Evolutionary conservation across 2,797 vertebrate genomes (phyloP), one percentile per base, ranked within the genome.

Genomic region (Pterois miles): DNA sequence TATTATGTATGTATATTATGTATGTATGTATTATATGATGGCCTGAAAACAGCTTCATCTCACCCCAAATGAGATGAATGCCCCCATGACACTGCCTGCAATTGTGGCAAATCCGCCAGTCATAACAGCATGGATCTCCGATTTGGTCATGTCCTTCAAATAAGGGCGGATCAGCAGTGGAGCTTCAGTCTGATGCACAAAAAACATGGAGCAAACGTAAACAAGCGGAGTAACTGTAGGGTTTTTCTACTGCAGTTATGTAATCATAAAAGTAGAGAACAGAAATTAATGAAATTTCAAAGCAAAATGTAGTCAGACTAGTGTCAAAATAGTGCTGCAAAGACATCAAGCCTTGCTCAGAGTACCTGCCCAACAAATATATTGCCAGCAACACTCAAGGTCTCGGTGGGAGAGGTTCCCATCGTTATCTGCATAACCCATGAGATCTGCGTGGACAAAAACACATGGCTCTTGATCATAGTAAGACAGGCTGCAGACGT

Each of bases 291-390:
- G 4, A 7, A 36, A 14, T 68, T 38, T 34, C 23, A 43, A 68
- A 54, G 16, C 7, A 34, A 73, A 29, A n/a, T 34, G 27, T 38
- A 59, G 6, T 40, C 2, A 65, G 11, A 50, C 3, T 29, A 7
- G 18, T 11, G 9, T 71, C 11, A 52, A 38, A 73, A 74, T 52
- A 65, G 8, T 27, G 23, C 13, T 34, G 9, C 10, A 31, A 3
- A 81, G 38, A 59, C 8, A 52, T 25, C 4, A 7, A 56, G 65
- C 14, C 18, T 38, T 31, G 60, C 38, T 9, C 23, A 46, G 38
- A 90, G 72, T 95, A 99, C 98, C 98, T 97, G 97, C 53, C 98
- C 97, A 86, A 99, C 96, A 69, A 99, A 99, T 93, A 99, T 97
- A 89, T 98, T 99, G 43, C 98, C 98, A 6, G 97, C 97, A 77